These are phyloP conservation scores for Iguana delicatissima DNA, from an alignment of 2,797 vertebrate species.

Conservation along the genomic window DNA sequence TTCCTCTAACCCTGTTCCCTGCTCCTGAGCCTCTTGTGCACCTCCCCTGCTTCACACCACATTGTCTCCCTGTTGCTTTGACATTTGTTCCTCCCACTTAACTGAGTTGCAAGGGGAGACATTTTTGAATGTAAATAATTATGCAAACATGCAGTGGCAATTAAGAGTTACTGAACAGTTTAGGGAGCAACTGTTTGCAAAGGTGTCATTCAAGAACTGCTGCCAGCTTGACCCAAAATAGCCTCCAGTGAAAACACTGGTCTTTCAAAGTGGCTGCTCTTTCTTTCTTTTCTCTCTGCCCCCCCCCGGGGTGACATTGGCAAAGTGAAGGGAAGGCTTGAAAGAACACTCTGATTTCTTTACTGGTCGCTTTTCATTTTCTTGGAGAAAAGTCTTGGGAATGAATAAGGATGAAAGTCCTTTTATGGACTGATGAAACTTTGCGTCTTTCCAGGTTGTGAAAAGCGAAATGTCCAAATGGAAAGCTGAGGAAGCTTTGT, in stretches of 20 bases:
- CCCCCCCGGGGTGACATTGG: conserved; percentile 56
- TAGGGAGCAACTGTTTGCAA: not conserved
- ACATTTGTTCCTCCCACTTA: not conserved
- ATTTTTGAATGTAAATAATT: not conserved
- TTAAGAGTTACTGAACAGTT: not conserved
- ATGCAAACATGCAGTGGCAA: not conserved
- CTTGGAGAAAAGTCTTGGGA: conserved; percentile 58
- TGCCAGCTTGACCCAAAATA: not conserved
- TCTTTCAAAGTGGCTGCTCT: not conserved
- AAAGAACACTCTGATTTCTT: conserved; percentile 47
- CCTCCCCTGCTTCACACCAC: not conserved
- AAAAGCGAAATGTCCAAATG: conserved; percentile 68
- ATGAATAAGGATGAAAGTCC: conserved; percentile 69
- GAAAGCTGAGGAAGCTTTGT: conserved; percentile 64
- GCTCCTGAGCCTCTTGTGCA: not conserved
- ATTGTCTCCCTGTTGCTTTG: not conserved
- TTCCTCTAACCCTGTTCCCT: conserved; percentile 3
- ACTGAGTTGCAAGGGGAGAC: not conserved
- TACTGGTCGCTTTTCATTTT: conserved; percentile 46
- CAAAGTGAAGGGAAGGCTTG: conserved; percentile 7
- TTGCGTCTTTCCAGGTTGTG: conserved; percentile 72
- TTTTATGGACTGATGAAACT: conserved; percentile 64
- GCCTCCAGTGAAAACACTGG: not conserved
- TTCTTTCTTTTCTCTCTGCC: not conserved
- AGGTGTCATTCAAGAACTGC: not conserved